These are phyloP conservation scores for Megalops atlanticus DNA, from an alignment of 2,113 vertebrate genomes.

Conservation along the genomic window DNA sequence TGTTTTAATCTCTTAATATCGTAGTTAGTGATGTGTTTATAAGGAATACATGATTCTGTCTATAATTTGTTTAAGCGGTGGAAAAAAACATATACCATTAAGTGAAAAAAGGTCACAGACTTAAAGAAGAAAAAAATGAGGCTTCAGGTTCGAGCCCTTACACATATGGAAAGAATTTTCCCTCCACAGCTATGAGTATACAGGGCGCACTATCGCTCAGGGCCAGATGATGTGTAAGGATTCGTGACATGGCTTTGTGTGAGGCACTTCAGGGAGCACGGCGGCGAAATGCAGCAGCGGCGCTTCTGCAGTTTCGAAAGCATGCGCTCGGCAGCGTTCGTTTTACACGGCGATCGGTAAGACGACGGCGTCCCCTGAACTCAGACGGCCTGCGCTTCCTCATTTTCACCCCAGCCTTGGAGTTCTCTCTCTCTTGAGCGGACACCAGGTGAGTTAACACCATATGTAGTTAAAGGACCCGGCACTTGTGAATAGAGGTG, in stretches of 20 bases:
- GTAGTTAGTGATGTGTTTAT: slow-evolving; percentile 65
- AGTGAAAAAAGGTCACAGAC: slow-evolving; percentile 58
- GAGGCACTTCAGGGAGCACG: neutral
- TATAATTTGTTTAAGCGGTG: slow-evolving; percentile 69
- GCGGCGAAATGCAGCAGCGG: too few species aligned
- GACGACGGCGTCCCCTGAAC: neutral
- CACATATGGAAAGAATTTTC: slow-evolving; percentile 74
- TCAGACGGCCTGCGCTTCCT: too few species aligned
- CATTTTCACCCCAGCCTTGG: too few species aligned
- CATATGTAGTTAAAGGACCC: neutral
- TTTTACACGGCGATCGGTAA: neutral
- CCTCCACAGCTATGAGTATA: slow-evolving; percentile 33
- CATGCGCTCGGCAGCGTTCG: too few species aligned
- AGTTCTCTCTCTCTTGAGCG: too few species aligned
- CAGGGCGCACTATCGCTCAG: slow-evolving; percentile 42
- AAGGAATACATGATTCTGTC: slow-evolving; percentile 64
- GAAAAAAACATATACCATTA: slow-evolving; percentile 59
- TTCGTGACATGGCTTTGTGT: neutral
- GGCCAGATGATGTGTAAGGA: slow-evolving; percentile 31
- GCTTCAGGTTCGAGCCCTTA: slow-evolving; percentile 32
- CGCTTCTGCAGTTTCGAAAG: too few species aligned
- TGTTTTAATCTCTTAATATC: slow-evolving; percentile 66
- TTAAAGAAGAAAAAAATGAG: slow-evolving; percentile 44
- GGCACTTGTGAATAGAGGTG: neutral
- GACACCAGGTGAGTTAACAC: too few species aligned